Evolutionary conservation across 2,113 vertebrate genomes (phyloP).

Genomic region (Chaenocephalus aceratus): DNA sequence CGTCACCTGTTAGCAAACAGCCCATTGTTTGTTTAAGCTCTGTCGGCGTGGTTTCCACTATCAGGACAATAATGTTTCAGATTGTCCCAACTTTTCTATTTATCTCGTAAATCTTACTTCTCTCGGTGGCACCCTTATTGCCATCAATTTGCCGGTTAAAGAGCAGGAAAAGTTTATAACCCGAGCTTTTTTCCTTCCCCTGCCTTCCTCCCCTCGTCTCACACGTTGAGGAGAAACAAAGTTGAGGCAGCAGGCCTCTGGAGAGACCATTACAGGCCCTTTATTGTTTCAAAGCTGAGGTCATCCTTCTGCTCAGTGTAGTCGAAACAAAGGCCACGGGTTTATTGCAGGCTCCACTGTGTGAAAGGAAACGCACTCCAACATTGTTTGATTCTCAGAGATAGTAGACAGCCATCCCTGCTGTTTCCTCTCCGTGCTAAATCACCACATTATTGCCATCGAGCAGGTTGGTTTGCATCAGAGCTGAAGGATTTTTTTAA

Average conservation of each 20-base stretch:
- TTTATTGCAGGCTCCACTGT: conserved; percentile 96
- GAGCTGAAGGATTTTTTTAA: not conserved
- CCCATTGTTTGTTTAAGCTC: conserved; percentile 13
- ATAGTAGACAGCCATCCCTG: conserved; percentile 69
- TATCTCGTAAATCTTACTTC: not conserved
- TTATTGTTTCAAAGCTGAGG: conserved; percentile 99
- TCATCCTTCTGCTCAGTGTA: conserved; percentile 94
- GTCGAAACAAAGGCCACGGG: conserved; percentile 95
- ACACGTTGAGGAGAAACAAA: conserved; percentile 92
- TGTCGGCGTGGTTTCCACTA: not conserved
- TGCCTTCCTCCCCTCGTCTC: conserved; percentile 59
- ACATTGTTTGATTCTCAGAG: conserved; percentile 89
- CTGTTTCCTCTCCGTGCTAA: conserved; percentile 53
- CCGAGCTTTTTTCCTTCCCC: conserved; percentile 23
- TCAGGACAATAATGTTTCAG: not conserved
- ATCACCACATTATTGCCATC: conserved; percentile 1
- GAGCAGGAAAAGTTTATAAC: conserved; percentile 64
- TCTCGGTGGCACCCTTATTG: conserved; percentile 23
- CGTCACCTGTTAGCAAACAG: conserved; percentile 44
- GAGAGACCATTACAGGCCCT: conserved; percentile 95
- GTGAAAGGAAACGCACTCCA: conserved; percentile 97
- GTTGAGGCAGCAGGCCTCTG: conserved; percentile 93
- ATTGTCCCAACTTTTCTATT: not conserved
- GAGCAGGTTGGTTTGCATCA: conserved; percentile 20
- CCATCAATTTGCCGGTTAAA: conserved; percentile 51